A percentile compares a stretch with the other conserved stretches of the same genome.
phyloP scores from a whole-genome alignment of 2,888 invertebrate genomes.

The Cyaniris semiargus region DNA sequence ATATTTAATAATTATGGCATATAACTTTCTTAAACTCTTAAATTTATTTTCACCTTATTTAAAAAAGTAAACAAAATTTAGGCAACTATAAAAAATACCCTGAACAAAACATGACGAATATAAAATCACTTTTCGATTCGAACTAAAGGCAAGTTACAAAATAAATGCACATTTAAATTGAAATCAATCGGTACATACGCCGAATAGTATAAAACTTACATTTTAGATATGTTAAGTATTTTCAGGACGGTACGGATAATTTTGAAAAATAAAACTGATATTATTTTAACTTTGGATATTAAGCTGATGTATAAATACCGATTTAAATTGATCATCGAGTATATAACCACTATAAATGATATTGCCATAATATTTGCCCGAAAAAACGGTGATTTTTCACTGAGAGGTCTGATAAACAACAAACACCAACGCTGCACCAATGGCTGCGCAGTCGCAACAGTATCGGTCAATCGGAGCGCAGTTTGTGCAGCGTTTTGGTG shows the following conservation, averaged over 20 bases:
- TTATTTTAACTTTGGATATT: background rate
- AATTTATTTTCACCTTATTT: background rate
- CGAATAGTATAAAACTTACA: constrained; percentile 11
- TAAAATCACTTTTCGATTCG: constrained; percentile 2
- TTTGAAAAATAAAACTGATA: background rate
- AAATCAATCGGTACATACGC: background rate
- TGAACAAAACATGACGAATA: constrained; percentile 9
- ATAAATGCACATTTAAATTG: constrained; percentile 19
- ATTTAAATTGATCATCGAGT: background rate
- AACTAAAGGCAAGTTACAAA: constrained; percentile 26
- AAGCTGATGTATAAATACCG: background rate
- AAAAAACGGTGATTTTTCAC: background rate
- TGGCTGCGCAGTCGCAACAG: no score
- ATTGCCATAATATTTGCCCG: background rate
- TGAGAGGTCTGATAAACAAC: no score
- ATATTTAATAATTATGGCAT: background rate
- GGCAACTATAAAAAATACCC: constrained; percentile 23
- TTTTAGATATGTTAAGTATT: constrained; percentile 12
- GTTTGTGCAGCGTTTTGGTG: background rate
- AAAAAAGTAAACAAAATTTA: constrained; percentile 1
- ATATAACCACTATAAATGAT: background rate
- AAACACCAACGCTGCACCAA: no score
- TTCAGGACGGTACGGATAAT: constrained; percentile 23
- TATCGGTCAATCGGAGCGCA: no score
- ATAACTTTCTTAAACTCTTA: background rate